Percentiles rank a stretch among this genome's conserved stretches.
Evolutionary conservation across 2,113 vertebrate species (phyloP).

Genomic region (Sinocyclocheilus anophthalmus): DNA sequence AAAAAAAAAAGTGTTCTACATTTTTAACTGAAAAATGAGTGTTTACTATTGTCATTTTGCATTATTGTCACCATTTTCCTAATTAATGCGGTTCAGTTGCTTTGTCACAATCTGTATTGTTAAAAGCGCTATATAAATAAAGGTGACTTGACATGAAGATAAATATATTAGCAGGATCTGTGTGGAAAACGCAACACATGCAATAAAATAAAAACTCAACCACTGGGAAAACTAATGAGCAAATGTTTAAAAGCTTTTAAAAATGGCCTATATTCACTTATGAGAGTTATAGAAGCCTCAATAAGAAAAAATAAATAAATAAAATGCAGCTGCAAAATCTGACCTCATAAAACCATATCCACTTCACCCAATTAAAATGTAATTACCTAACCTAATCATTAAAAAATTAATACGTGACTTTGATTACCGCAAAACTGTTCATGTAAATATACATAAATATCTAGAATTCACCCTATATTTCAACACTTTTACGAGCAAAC

Average conservation of each 20-base stretch:
- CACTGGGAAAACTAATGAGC: background rate
- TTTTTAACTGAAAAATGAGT: too few species aligned
- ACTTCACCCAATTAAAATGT: background rate
- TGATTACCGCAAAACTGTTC: background rate
- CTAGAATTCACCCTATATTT: too few species aligned
- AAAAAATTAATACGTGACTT: background rate
- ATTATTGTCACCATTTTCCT: too few species aligned
- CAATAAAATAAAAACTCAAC: background rate
- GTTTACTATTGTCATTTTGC: too few species aligned
- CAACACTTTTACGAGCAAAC: too few species aligned
- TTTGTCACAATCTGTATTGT: too few species aligned
- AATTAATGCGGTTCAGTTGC: too few species aligned
- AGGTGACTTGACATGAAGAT: background rate
- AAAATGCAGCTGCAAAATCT: background rate
- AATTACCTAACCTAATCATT: background rate
- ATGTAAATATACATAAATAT: background rate
- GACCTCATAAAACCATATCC: background rate
- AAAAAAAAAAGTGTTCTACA: too few species aligned
- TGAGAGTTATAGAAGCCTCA: background rate
- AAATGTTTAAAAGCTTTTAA: background rate
- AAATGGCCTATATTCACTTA: background rate
- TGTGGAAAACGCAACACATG: background rate
- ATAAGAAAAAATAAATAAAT: background rate
- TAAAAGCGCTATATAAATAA: too few species aligned
- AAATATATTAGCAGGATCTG: background rate